Base-by-base conservation (phyloP, 2,113 vertebrate species). In the Nettapus auritus region DNA sequence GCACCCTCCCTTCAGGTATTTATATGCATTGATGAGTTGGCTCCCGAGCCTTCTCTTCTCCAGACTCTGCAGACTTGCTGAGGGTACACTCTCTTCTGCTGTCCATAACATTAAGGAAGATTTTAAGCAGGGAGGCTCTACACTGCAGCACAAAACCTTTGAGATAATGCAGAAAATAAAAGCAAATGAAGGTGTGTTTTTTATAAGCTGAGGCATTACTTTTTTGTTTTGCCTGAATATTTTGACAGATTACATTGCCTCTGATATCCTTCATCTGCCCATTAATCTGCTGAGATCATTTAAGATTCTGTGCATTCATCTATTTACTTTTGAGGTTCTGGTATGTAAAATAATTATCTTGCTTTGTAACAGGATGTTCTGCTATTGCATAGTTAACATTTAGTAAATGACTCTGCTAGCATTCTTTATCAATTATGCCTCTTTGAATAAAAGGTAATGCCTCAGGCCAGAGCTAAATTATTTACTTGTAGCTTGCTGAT, bases 331-430 rank as follows among this genome's bases (percentile, higher is more conserved):
- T 96, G 80, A 97, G 94, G 81, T 86, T 82, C 57, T 80, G 56
- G 12, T 88, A 50, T 88, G 87, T 96, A 92, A 98, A 96, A 96
- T 96, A 97, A 96, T 96, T 86, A 92, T 90, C 78, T 70, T 94
- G 88, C 34, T 96, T 94, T 97, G 73, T 86, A 97, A 93, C 85
- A 92, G 92, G 76, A 88, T 92, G 95, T 95, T 96, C 59, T 36
- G 59, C 38, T 94, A 48, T 95, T 94, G 52, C 70, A 71, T 62
- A 90, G 73, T 95, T 94, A 95, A 82, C 94, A 89, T 93, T 96
- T 98, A 93, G 89, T 96, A 86, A 97, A 97, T 97, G 76, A 96
- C 44, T 94, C 50, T 14, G 7, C 75, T 87, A 59, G 59, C 28
- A 75, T 50, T 96, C 64, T 93, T 78, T 95, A 90, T 97, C 96